A percentile compares a stretch with the other conserved stretches of the same genome.
Conservation (phyloP, 2,113 vertebrate genomes). For the Triplophysa rosa region DNA sequence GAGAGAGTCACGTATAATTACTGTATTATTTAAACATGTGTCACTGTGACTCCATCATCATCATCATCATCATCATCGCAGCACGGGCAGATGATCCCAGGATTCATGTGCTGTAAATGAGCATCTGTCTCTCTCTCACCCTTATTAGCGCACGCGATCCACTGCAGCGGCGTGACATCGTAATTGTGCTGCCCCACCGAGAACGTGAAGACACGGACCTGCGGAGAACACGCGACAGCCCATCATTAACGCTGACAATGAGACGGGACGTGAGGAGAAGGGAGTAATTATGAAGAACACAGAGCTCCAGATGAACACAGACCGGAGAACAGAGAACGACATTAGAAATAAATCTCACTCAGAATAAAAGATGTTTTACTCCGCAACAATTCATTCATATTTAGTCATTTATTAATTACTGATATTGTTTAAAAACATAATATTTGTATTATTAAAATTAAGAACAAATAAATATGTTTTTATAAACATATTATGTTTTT, state of each 20-base stretch:
- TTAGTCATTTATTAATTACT: too few species aligned
- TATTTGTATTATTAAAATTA: too few species aligned
- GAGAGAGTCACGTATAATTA: conserved; percentile 22
- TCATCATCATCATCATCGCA: background rate
- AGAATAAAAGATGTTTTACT: too few species aligned
- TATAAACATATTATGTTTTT: too few species aligned
- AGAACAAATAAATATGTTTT: too few species aligned
- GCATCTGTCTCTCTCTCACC: conserved; percentile 73
- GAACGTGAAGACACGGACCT: conserved; percentile 93
- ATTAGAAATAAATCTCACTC: background rate
- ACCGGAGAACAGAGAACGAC: background rate
- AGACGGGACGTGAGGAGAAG: conserved; percentile 9
- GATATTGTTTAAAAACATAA: too few species aligned
- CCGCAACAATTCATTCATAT: too few species aligned
- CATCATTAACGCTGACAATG: conserved; percentile 15
- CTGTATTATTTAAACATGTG: background rate
- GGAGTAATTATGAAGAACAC: conserved; percentile 15
- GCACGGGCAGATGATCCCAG: background rate
- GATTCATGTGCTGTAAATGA: background rate
- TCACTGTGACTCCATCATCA: background rate
- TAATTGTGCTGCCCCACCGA: conserved; percentile 99
- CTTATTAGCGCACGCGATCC: conserved; percentile 99
- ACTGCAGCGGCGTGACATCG: conserved; percentile 95
- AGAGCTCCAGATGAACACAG: background rate
- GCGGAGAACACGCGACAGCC: conserved; percentile 2